Base-by-base conservation (phyloP, 2,113 vertebrate species). In the Oxyura jamaicensis region DNA sequence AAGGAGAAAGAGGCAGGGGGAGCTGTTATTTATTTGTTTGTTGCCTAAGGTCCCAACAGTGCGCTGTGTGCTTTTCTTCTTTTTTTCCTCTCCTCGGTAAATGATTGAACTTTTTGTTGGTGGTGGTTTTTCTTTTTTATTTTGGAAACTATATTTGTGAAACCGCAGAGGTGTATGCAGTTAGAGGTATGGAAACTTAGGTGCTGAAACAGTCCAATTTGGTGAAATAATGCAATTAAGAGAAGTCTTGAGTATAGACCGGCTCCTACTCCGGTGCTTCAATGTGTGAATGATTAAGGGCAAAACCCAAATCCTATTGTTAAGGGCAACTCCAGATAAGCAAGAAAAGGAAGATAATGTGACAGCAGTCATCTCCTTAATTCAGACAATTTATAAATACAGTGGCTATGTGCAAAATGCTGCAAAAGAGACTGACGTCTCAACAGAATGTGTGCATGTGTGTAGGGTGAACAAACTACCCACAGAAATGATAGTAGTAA, bases 151-250 rank as follows among this genome's bases (percentile, higher is more conserved):
- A 16, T 69, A 53, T 68, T 44, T 46, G 11, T 73, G 26, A 11
- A 76, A 56, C 41, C 56, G 25, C 50, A 12, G 20, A 41, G 58
- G 39, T 8, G 29, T 58, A 29, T 55, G 25, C 17, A n/a, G 48
- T 39, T 36, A 36, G 22, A 73, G 48, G 42, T 29, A 58, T 0
- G 0, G 35, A 73, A 79, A 59, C 12, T 44, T 78, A 35, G 39
- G 17, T 78, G 42, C 16, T 10, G 33, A n/a, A 42, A 21, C 0
- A 0, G 8, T 41, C 26, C 35, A 25, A 1, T 91, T 78, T 68
- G 39, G 25, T 90, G 59, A 76, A 69, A 71, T 55, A 92, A 36
- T 29, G 35, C 33, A 29, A 72, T 65, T 53, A 89, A 62, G n/a
- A 48, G 41, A 76, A 68, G 22, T 20, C 44, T n/a, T 62, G 31